These are phyloP conservation scores for Eumacrocentrus americanus DNA, from an alignment of 2,888 invertebrate species.

Conservation along the genomic window DNA sequence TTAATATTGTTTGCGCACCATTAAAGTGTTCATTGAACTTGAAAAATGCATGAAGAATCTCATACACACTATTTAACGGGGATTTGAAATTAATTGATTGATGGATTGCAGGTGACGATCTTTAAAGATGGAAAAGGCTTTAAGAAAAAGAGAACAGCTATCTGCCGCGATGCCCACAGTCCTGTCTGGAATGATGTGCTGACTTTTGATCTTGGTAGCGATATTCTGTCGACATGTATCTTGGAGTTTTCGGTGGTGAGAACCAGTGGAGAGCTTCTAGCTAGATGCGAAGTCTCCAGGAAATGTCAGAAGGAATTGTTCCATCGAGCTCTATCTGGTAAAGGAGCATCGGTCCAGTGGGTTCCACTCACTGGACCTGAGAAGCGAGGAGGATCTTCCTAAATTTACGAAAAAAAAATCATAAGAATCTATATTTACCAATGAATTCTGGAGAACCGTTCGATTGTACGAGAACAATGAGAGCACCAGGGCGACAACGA, in stretches of 20 bases:
- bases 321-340: slow-evolving; percentile 66
- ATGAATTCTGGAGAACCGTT: background rate
- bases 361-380: slow-evolving; percentile 63
- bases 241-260: slow-evolving; percentile 69
- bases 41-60: too few species aligned
- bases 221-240: slow-evolving; percentile 64
- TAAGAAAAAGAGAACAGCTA: slow-evolving; percentile 64
- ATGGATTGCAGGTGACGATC: slow-evolving; percentile 59
- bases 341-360: slow-evolving; percentile 68
- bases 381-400: slow-evolving; percentile 28
- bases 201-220: slow-evolving; percentile 63
- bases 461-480: slow-evolving; percentile 14
- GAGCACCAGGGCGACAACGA: background rate
- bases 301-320: slow-evolving; percentile 64
- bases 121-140: slow-evolving; percentile 60
- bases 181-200: slow-evolving; percentile 66
- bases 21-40: too few species aligned
- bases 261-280: slow-evolving; percentile 68
- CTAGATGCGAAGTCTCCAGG: slow-evolving; percentile 62
- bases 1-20: too few species aligned
- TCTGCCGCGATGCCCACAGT: slow-evolving; percentile 62
- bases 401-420: slow-evolving; percentile 1
- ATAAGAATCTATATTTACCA: background rate
- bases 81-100: too few species aligned
- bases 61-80: too few species aligned